Evolutionary conservation across 2,797 vertebrate genomes (phyloP), one percentile per base, ranked within the genome.

Genomic region (Sebastes melanostomus): DNA sequence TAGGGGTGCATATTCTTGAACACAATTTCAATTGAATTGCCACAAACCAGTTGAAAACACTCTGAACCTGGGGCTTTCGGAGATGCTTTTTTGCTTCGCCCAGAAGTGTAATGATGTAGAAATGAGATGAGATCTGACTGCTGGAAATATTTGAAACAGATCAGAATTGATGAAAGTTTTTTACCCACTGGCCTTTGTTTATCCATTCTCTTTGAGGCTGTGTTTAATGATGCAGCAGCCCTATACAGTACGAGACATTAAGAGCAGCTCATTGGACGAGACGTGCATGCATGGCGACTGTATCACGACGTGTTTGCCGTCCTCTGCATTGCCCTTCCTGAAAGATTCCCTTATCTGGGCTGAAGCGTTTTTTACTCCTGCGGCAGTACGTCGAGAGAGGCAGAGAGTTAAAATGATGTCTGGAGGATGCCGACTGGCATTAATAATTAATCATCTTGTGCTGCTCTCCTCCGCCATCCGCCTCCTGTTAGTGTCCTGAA

Each of bases 381-480:
- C 87, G 56, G 86, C 81, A 66, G 72, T 36, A 52, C 69, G 80
- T 72, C 12, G 32, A 82, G 81, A 80, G 73, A 83, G 73, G n/a
- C 68, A 69, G 82, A 63, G 84, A 77, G 86, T 90, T 81, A 90
- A 92, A 91, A 88, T 76, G 71, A 93, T 90, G 91, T 92, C 92
- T 93, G 91, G 87, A 87, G 92, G 90, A 92, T 81, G 90, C 85
- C 71, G 81, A 84, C 86, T 87, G 84, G 82, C 88, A 86, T 96
- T 90, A 93, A 94, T 94, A 92, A 95, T 95, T 87, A 92, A 96
- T 93, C 90, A 78, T 88, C 88, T 84, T 73, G 82, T 63, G 65
- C 87, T 3, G 71, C 75, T 84, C 87, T 90, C 84, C 75, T 87
- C 83, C 78, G 56, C 86, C 82, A 79, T 36, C 84, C 30, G 27